Percentiles rank a stretch among this genome's conserved stretches.
These are phyloP conservation scores for Cryptosula pallasiana DNA, from an alignment of 2,888 invertebrate genomes.

Conservation along the genomic window DNA sequence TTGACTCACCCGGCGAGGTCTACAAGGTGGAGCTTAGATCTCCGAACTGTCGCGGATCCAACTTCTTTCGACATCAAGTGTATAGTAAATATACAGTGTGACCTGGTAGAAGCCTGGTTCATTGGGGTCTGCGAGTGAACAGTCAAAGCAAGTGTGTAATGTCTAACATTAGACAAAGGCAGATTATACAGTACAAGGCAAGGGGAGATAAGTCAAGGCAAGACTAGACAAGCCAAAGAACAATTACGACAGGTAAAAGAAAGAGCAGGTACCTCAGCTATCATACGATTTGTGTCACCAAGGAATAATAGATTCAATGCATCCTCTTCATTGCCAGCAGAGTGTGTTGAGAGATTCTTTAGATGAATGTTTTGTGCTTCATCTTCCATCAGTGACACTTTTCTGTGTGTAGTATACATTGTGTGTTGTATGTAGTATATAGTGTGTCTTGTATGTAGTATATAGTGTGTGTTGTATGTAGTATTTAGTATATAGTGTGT, in stretches of 20 bases:
- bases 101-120: conserved; percentile 54
- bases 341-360: conserved; percentile 51
- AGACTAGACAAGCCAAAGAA: no score
- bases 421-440: no score
- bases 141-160: no score
- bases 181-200: no score
- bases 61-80: conserved; percentile 48
- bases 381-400: conserved; percentile 52
- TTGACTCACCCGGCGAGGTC: conserved; percentile 52
- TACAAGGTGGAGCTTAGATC: conserved; percentile 53
- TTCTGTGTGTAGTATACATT: no score
- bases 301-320: conserved; percentile 52
- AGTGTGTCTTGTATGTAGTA: no score
- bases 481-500: no score
- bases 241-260: no score
- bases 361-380: conserved; percentile 52
- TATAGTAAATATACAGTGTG: conserved; percentile 54
- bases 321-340: conserved; percentile 50
- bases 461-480: no score
- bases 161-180: no score
- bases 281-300: conserved; percentile 55
- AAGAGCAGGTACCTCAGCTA: conserved; percentile 55
- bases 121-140: conserved; percentile 49
- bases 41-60: conserved; percentile 49
- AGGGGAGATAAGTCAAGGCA: no score